These are phyloP conservation scores for Tipula helvola DNA, from an alignment of 2,888 invertebrate genomes.

Conservation along the genomic window DNA sequence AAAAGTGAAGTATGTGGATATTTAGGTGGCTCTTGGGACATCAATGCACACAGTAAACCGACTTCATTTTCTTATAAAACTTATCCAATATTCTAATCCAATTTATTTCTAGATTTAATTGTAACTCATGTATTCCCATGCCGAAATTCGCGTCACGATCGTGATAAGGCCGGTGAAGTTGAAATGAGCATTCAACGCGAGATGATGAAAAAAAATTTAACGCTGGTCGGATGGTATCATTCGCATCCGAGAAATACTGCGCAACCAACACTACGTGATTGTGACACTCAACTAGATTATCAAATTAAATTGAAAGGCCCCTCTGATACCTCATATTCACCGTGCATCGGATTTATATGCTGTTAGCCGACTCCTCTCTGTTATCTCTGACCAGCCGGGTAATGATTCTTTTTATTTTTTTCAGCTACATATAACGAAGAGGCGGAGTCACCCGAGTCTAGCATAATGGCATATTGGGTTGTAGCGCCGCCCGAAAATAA, in stretches of 20 bases:
- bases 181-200: constrained; percentile 72
- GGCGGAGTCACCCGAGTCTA: constrained; percentile 67
- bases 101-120: constrained; percentile 54
- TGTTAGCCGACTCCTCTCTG: constrained; percentile 49
- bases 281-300: constrained; percentile 87
- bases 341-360: constrained; percentile 83
- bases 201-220: constrained; percentile 69
- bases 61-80: not conserved
- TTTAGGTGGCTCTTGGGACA: constrained; percentile 89
- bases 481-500: constrained; percentile 90
- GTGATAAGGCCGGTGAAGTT: constrained; percentile 59
- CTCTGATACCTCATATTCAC: constrained; percentile 82
- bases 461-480: constrained; percentile 83
- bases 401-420: constrained; percentile 22
- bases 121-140: constrained; percentile 85
- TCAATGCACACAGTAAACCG: constrained; percentile 76
- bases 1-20: constrained; percentile 93
- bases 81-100: not conserved
- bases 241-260: constrained; percentile 82
- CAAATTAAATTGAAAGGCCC: constrained; percentile 90
- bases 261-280: constrained; percentile 76
- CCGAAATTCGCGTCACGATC: constrained; percentile 66
- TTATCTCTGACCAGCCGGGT: not conserved
- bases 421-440: constrained; percentile 74
- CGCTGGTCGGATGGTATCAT: constrained; percentile 90